Conservation (phyloP, 2,888 invertebrate genomes). For the Thalpophila matura region DNA sequence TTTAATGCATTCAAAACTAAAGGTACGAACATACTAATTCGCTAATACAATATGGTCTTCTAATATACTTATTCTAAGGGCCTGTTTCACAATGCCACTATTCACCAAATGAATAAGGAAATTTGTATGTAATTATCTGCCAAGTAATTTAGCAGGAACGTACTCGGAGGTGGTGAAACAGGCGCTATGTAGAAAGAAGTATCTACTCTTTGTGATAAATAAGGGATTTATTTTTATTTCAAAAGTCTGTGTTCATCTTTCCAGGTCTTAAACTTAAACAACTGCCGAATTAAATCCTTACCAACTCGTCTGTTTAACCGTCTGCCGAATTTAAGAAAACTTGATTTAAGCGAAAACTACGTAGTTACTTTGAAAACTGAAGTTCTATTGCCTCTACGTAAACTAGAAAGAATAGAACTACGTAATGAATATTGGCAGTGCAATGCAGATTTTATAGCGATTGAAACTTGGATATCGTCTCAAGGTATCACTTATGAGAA, state of each 20-base stretch:
- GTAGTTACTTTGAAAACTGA: conserved; percentile 88
- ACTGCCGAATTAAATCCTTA: conserved; percentile 90
- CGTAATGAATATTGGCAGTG: conserved; percentile 91
- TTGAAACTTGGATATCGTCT: conserved; percentile 82
- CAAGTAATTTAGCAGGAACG: too few relatives aligned
- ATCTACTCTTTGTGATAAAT: not conserved
- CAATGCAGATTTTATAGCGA: conserved; percentile 81
- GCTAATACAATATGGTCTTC: not conserved
- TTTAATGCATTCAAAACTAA: conserved; percentile 88
- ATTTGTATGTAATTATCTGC: too few relatives aligned
- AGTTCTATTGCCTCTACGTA: conserved; percentile 85
- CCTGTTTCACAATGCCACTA: too few relatives aligned
- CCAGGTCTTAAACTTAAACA: conserved; percentile 90
- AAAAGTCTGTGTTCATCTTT: conserved; percentile 3
- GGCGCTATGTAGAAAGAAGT: too few relatives aligned
- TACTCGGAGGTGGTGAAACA: too few relatives aligned
- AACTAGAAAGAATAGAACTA: conserved; percentile 88
- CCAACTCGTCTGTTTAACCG: conserved; percentile 87
- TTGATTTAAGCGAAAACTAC: conserved; percentile 92
- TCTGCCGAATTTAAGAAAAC: conserved; percentile 88
- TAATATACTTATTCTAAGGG: too few relatives aligned
- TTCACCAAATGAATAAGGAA: too few relatives aligned
- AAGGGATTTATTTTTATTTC: not conserved
- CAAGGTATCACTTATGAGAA: conserved; percentile 85
- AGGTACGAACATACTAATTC: conserved; percentile 75